Base-by-base conservation (phyloP, 1,140 invertebrate genomes). In the Nasonia giraulti region DNA sequence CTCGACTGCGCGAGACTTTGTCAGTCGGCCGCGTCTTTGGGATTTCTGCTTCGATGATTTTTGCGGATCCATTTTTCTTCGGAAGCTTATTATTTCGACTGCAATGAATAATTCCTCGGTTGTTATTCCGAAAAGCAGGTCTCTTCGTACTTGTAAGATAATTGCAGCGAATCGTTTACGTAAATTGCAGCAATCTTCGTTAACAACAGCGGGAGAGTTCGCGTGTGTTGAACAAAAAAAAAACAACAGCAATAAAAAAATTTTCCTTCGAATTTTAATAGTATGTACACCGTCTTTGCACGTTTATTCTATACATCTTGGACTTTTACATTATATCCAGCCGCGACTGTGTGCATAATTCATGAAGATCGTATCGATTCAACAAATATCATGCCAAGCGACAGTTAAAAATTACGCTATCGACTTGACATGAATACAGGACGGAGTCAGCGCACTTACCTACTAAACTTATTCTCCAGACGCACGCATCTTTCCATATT, bases 281-380 rank as follows among this genome's bases (percentile, higher is more conserved):
- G 40, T 44, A 40, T 40, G 0, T 8, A 44, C 10, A 44, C 40
- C 40, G 8, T 44, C 40, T 44, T 44, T 44, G 40, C 40, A 44
- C 40, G 8, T 7, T 44, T 37, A 4, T 10, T 44, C 40, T 44
- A 27, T 27, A 44, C 40, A 44, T 44, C 40, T 44, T 10, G 1
- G 10, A 44, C 6, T 44, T 44, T 44, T 27, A 27, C 1, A 27
- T 44, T 44, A 44, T 44, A 44, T 44, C 47, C 47, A 10, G 33
- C 33, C 68, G 68, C n/a, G 33, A 17, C 27, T 74, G 23, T 31
- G 4, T 74, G 27, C 27, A 74, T 37, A 74, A 74, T 74, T 37
- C 14, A 74, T 33, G 27, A 37, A 37, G n/a, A 31, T 50, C 47
- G 27, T 75, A 75, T 75, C 37, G 73, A 75, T 75, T 75, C 31